These are phyloP conservation scores for Trichosurus vulpecula DNA, from an alignment of 2,797 vertebrate genomes.

Conservation along the genomic window DNA sequence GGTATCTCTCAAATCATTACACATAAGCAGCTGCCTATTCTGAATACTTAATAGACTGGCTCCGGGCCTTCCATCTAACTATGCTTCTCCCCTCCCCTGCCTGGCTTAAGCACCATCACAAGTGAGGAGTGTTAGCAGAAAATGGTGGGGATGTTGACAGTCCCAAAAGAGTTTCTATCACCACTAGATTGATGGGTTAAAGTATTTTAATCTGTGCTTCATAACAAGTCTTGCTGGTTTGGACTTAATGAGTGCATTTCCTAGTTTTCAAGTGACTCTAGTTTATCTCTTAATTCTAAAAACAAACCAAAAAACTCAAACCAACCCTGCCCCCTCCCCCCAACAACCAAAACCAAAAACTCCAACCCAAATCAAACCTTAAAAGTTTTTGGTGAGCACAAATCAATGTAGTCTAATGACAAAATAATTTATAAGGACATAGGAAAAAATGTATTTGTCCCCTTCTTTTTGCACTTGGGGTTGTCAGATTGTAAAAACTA, in stretches of 20 bases:
- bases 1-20: neutral
- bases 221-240: neutral
- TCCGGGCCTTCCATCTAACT: neutral
- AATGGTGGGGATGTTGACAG: neutral
- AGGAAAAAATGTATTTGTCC: constrained; percentile 19
- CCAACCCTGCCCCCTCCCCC: too few species aligned
- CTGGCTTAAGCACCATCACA: neutral
- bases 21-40: neutral
- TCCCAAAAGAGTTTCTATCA: neutral
- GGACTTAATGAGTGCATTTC: neutral
- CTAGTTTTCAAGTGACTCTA: neutral
- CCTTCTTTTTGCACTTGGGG: neutral
- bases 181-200: neutral
- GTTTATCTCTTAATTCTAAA: neutral
- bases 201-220: neutral
- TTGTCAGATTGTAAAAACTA: constrained; percentile 42
- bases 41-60: neutral
- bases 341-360: constrained; percentile 11
- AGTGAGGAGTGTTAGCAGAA: neutral
- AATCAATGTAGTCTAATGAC: constrained; percentile 41
- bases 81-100: neutral
- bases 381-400: constrained; percentile 15
- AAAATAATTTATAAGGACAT: constrained; percentile 37
- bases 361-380: constrained; percentile 1
- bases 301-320: neutral